phyloP scores from a whole-genome alignment of 2,797 vertebrate genomes.

The Dicrostonyx torquatus region DNA sequence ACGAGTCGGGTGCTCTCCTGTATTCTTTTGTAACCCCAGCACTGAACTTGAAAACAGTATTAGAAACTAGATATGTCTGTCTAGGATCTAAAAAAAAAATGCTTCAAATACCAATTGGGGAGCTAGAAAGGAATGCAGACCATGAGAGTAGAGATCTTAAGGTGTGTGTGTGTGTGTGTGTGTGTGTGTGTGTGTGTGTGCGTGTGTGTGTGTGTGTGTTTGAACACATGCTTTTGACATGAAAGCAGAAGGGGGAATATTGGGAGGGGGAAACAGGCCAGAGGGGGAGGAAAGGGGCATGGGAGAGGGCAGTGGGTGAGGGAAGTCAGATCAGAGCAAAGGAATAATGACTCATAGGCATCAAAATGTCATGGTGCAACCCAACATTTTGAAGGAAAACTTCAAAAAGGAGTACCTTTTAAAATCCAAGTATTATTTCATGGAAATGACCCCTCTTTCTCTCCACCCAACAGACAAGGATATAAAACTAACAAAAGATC shows the following conservation, averaged over 20 bases:
- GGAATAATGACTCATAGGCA: neutral
- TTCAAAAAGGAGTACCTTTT: neutral
- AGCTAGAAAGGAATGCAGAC: neutral
- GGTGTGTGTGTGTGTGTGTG: neutral
- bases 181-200: neutral
- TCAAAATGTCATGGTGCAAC: neutral
- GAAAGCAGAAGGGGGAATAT: neutral
- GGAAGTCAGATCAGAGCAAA: neutral
- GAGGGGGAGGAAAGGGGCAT: neutral
- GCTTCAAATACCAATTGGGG: conserved; percentile 56
- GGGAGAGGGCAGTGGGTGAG: conserved; percentile 1
- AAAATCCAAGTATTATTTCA: conserved; percentile 53
- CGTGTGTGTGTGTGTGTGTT: neutral
- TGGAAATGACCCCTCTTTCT: conserved; percentile 42
- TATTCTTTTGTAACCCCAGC: conserved; percentile 61
- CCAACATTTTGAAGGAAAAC: neutral
- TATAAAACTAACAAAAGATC: neutral
- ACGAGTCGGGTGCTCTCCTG: conserved; percentile 75
- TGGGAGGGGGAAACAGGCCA: neutral
- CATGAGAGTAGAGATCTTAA: neutral
- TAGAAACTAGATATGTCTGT: conserved; percentile 61
- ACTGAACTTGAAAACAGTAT: conserved; percentile 70
- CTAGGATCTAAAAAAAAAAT: conserved; percentile 27
- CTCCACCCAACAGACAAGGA: neutral
- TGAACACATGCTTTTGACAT: neutral